Conservation (phyloP, 2,797 vertebrate species). For the Orientallactaga sibirica region DNA sequence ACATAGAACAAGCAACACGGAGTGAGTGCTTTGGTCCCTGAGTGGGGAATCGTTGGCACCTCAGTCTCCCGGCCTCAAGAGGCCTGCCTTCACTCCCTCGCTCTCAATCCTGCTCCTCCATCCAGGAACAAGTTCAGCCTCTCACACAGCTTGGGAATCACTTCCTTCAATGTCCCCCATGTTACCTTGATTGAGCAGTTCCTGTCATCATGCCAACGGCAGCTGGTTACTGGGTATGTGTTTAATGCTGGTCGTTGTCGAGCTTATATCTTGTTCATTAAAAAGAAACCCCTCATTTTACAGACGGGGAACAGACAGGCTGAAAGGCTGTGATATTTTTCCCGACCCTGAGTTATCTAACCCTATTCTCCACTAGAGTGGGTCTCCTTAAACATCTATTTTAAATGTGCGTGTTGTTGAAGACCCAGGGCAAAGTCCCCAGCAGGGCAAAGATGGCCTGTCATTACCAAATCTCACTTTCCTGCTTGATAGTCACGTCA, state of each 20-base stretch:
- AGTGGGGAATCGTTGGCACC: fast-evolving
- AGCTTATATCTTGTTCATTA: not conserved
- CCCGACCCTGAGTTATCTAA: not conserved
- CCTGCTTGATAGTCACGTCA: not conserved
- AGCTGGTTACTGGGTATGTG: too few relatives aligned
- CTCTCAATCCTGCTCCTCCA: not conserved
- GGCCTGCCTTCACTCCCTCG: too few relatives aligned
- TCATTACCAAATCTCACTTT: not conserved
- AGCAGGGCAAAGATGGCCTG: not conserved
- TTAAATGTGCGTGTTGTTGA: not conserved
- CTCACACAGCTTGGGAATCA: not conserved
- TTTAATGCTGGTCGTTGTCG: not conserved
- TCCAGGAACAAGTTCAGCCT: not conserved
- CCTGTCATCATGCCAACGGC: not conserved
- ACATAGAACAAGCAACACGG: not conserved
- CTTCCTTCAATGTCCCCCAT: not conserved
- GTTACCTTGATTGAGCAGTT: not conserved
- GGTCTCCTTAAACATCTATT: not conserved
- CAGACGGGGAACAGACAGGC: not conserved
- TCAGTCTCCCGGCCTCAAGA: not conserved
- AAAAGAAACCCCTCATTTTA: not conserved
- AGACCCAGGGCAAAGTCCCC: not conserved
- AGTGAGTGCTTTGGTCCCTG: not conserved
- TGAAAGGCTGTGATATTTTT: not conserved
- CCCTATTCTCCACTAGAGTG: not conserved